These are phyloP conservation scores for Solenopsis invicta DNA, from an alignment of 1,140 invertebrate species.

Conservation along the genomic window DNA sequence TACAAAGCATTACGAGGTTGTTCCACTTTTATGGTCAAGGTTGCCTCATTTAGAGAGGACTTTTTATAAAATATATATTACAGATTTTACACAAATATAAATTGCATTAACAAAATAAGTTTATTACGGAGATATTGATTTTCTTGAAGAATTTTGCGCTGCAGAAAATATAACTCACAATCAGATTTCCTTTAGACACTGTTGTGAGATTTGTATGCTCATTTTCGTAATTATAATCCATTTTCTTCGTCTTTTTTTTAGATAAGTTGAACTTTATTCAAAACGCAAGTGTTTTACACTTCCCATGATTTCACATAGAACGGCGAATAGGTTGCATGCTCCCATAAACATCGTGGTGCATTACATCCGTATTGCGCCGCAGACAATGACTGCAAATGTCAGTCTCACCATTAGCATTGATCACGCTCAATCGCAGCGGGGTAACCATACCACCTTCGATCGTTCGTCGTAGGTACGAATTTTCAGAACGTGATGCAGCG, in stretches of 20 bases:
- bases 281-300: slow-evolving; percentile 24
- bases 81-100: neutral
- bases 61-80: neutral
- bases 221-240: neutral
- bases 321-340: slow-evolving; percentile 61
- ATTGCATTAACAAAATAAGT: slow-evolving; percentile 2
- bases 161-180: neutral
- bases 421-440: slow-evolving; percentile 80
- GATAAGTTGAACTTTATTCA: neutral
- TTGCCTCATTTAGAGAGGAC: slow-evolving; percentile 46
- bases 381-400: slow-evolving; percentile 86
- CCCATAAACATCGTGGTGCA: slow-evolving; percentile 79
- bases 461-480: slow-evolving; percentile 65
- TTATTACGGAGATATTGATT: neutral
- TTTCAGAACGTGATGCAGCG: slow-evolving; percentile 64
- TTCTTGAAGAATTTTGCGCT: neutral
- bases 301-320: slow-evolving; percentile 26
- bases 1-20: slow-evolving; percentile 64
- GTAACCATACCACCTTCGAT: slow-evolving; percentile 64
- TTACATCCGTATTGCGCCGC: slow-evolving; percentile 70
- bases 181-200: neutral
- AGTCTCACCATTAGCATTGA: slow-evolving; percentile 85
- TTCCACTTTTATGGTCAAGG: slow-evolving; percentile 79
- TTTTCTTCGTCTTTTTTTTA: neutral
- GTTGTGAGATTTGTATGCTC: slow-evolving; percentile 16